These are phyloP conservation scores for Spisula subtruncata DNA, from an alignment of 2,888 invertebrate species.

Conservation along the genomic window DNA sequence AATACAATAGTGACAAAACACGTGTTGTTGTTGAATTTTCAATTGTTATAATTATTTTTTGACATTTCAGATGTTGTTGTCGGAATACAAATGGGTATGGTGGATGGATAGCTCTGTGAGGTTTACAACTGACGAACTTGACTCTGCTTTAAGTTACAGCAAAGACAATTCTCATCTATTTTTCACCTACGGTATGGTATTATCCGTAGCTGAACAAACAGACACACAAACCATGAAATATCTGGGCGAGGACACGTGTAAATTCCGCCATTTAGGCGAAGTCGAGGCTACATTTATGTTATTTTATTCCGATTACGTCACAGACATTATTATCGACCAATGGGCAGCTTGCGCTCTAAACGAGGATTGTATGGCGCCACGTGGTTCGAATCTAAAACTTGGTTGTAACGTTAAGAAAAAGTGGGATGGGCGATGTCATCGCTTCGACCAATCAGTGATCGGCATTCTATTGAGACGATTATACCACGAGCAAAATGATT, in stretches of 20 bases:
- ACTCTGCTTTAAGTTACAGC: slow-evolving; percentile 58
- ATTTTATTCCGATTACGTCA: slow-evolving; percentile 65
- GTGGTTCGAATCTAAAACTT: slow-evolving; percentile 51
- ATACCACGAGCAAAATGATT: slow-evolving; percentile 67
- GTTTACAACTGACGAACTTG: slow-evolving; percentile 52
- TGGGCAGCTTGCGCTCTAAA: slow-evolving; percentile 68
- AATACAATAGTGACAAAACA: too few relatives aligned
- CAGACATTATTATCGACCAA: slow-evolving; percentile 54
- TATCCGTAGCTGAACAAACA: slow-evolving; percentile 62
- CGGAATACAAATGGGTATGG: slow-evolving; percentile 69
- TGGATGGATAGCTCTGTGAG: slow-evolving; percentile 71
- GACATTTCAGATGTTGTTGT: slow-evolving; percentile 53
- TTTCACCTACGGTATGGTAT: slow-evolving; percentile 56
- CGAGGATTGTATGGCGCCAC: slow-evolving; percentile 62
- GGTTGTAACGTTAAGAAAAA: slow-evolving; percentile 35
- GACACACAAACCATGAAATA: slow-evolving; percentile 61
- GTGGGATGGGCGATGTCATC: slow-evolving; percentile 68
- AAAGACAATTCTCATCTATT: slow-evolving; percentile 57
- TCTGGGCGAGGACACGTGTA: slow-evolving; percentile 62
- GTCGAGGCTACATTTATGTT: slow-evolving; percentile 68
- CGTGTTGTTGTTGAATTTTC: not conserved
- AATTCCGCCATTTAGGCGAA: slow-evolving; percentile 69
- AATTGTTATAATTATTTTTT: not conserved
- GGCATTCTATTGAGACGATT: slow-evolving; percentile 67
- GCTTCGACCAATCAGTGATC: slow-evolving; percentile 73